phyloP scores from a whole-genome alignment of 2,113 vertebrate genomes.

The Phocoena phocoena region DNA sequence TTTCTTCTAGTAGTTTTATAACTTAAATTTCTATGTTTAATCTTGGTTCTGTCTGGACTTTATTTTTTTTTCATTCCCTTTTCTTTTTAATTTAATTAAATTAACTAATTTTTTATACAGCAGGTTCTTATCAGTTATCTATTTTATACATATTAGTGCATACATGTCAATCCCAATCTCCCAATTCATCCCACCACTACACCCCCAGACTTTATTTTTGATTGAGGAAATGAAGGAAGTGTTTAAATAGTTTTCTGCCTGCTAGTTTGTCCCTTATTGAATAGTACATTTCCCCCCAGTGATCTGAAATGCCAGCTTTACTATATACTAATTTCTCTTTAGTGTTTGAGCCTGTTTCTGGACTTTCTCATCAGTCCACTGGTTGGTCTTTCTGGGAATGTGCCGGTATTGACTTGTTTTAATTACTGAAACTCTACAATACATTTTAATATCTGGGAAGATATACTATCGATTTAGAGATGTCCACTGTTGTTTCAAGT shows the following conservation, averaged over 20 bases:
- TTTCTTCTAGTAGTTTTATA: slow-evolving; percentile 28
- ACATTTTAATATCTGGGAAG: not conserved
- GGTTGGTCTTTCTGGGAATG: not conserved
- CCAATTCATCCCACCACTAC: no score
- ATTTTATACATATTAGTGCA: no score
- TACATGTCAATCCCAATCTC: no score
- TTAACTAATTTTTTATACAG: no score
- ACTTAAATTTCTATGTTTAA: not conserved
- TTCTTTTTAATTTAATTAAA: no score
- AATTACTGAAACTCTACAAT: not conserved
- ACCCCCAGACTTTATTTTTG: not conserved
- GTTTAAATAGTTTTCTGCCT: not conserved
- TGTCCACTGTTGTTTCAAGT: not conserved
- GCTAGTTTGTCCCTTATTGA: not conserved
- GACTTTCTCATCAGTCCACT: not conserved
- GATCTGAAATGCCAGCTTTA: not conserved
- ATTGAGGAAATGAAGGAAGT: not conserved
- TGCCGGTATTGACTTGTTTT: not conserved
- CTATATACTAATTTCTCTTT: not conserved
- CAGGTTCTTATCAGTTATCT: no score
- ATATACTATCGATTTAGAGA: not conserved
- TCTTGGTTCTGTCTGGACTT: not conserved
- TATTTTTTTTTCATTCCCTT: not conserved
- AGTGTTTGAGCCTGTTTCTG: not conserved
- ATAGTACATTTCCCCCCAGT: not conserved